Evolutionary conservation across 2,888 invertebrate genomes (phyloP), one percentile per base, ranked within the genome.

Genomic region (Tryphoninae sp.): DNA sequence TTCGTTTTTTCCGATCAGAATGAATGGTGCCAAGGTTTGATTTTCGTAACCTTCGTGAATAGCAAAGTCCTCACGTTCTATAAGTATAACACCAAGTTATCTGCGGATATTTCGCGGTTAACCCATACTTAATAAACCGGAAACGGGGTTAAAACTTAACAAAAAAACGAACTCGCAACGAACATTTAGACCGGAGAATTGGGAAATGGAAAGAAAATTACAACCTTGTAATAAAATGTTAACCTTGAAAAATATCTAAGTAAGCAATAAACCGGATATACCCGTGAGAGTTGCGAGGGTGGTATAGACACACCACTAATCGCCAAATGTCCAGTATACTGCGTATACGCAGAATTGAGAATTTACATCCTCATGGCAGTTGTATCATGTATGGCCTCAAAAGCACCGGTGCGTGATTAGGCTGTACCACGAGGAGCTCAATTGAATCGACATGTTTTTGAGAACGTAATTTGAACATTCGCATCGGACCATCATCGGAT

Each of bases 341-440:
- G n/a, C n/a, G n/a, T n/a, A n/a, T n/a, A n/a, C n/a, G n/a, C n/a
- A n/a, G n/a, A n/a, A n/a, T n/a, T n/a, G n/a, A n/a, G n/a, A n/a
- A n/a, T 42, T 58, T 6, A 26, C 51, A 26, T 16, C 42, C 55
- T 40, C 59, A 22, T n/a, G 11, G 26, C 22, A 62, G 40, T 40
- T 9, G 51, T 61, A 51, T 26, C 51, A 61, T 19, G 55, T 55
- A 33, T 9, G 16, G 45, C 19, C 16, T 64, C 55, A 55, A 19
- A 19, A 74, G 62, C 64, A 64, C 69, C 23, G 40, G 62, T n/a
- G 49, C 71, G 69, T 69, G 69, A 68, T 75, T 40, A 53, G 49
- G n/a, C 40, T n/a, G 40, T 53, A 61, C 9, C 61, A 42, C 51
- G 42, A 23, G 58, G 53, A 78, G 78, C 59, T 78, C 78, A 53